phyloP scores from a whole-genome alignment of 1,140 invertebrate species.

The Heliconius congener region DNA sequence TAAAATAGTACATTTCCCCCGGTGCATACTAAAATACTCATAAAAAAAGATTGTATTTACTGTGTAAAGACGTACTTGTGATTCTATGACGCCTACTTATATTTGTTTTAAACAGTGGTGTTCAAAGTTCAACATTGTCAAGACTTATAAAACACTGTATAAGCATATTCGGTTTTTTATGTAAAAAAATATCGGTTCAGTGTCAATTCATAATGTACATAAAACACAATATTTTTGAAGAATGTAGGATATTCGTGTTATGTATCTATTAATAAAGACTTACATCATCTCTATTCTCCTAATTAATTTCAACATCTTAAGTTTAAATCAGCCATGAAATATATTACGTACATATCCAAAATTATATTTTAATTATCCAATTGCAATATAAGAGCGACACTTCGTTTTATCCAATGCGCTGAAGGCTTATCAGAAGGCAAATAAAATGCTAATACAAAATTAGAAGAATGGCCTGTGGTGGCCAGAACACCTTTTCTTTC shows the following conservation, averaged over 20 bases:
- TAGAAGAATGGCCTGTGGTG: constrained; percentile 95
- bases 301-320: neutral
- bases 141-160: neutral
- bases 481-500: constrained; percentile 91
- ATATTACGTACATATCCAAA: neutral
- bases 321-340: neutral
- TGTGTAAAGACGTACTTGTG: too few species aligned
- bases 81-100: too few species aligned
- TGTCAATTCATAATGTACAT: too few species aligned
- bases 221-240: too few species aligned
- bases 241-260: too few species aligned
- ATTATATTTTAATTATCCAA: constrained; percentile 83
- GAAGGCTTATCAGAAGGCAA: constrained; percentile 86
- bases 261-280: too few species aligned
- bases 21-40: too few species aligned
- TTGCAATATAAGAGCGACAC: constrained; percentile 92
- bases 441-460: constrained; percentile 92
- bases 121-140: neutral
- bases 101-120: too few species aligned
- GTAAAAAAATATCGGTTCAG: neutral
- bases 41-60: too few species aligned
- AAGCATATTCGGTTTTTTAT: neutral
- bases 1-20: too few species aligned
- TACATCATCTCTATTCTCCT: too few species aligned
- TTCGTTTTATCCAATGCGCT: constrained; percentile 93